Conservation (phyloP, 2,113 vertebrate species). For the Ranitomeya variabilis region DNA sequence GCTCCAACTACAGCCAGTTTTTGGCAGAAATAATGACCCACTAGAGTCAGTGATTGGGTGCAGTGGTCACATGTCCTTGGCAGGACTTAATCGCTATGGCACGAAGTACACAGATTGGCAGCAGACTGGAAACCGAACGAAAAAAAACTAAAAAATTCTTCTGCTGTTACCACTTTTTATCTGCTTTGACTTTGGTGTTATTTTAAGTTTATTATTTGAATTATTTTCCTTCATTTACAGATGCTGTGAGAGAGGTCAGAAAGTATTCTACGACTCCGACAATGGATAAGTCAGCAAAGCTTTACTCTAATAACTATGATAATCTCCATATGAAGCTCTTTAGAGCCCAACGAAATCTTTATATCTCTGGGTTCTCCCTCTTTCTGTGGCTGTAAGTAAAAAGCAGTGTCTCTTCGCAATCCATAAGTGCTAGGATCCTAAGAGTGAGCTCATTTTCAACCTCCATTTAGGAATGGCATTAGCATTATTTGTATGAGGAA, state of each 20-base stretch:
- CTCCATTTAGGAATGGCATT: not conserved
- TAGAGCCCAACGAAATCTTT: conserved; percentile 93
- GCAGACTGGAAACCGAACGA: no score
- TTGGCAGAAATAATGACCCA: no score
- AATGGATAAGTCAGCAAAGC: conserved; percentile 68
- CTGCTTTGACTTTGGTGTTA: not conserved
- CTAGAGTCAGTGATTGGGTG: no score
- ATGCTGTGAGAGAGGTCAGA: conserved; percentile 88
- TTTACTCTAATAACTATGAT: conserved; percentile 77
- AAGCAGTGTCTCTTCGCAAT: not conserved
- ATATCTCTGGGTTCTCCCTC: conserved; percentile 94
- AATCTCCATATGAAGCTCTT: conserved; percentile 97
- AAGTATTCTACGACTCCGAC: conserved; percentile 80
- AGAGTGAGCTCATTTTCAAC: not conserved
- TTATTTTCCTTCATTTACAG: conserved; percentile 66
- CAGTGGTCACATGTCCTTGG: no score
- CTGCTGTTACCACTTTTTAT: not conserved
- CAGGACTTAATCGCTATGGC: no score
- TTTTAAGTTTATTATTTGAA: not conserved
- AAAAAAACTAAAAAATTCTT: not conserved
- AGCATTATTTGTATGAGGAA: no score
- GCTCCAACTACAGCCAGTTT: no score
- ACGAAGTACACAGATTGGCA: no score
- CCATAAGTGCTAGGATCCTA: not conserved
- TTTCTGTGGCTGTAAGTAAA: conserved; percentile 95